These are phyloP conservation scores for Lycophotia porphyrea DNA, from an alignment of 2,888 invertebrate genomes.

Conservation along the genomic window DNA sequence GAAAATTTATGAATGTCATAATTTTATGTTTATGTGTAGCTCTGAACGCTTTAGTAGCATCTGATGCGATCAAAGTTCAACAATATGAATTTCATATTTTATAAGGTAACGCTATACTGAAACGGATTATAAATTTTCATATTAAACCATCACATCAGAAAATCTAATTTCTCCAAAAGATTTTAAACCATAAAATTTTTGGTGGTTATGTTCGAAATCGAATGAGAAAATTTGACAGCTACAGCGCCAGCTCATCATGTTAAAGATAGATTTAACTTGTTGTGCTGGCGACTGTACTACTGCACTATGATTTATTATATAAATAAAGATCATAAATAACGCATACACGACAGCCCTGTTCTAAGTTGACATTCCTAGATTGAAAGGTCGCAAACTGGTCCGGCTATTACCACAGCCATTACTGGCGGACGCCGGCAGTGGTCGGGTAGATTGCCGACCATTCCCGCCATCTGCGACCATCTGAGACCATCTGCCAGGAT, in stretches of 20 bases:
- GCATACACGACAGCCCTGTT: conserved; percentile 59
- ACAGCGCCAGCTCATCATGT: too few relatives aligned
- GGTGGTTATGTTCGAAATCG: too few relatives aligned
- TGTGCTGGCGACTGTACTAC: not conserved
- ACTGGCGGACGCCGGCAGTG: conserved; percentile 78
- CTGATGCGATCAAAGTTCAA: conserved; percentile 18
- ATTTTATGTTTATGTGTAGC: conserved; percentile 21
- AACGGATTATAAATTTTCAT: conserved; percentile 17
- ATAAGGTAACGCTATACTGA: conserved; percentile 14
- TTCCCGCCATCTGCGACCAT: conserved; percentile 70
- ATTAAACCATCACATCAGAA: conserved; percentile 16
- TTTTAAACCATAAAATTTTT: too few relatives aligned
- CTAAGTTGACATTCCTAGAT: conserved; percentile 79
- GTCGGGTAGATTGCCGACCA: conserved; percentile 77
- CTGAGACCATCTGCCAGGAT: conserved; percentile 70
- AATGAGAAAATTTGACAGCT: too few relatives aligned
- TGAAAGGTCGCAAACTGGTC: conserved; percentile 81
- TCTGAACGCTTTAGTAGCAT: conserved; percentile 17
- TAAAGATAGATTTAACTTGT: too few relatives aligned
- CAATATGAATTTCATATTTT: not conserved
- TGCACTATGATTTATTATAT: conserved; percentile 23
- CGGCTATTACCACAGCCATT: conserved; percentile 76
- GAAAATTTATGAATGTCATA: conserved; percentile 53
- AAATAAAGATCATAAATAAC: conserved; percentile 52
- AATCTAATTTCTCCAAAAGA: conserved; percentile 7